Conservation (phyloP, 1,140 invertebrate genomes). For the Drosophila bifasciata region DNA sequence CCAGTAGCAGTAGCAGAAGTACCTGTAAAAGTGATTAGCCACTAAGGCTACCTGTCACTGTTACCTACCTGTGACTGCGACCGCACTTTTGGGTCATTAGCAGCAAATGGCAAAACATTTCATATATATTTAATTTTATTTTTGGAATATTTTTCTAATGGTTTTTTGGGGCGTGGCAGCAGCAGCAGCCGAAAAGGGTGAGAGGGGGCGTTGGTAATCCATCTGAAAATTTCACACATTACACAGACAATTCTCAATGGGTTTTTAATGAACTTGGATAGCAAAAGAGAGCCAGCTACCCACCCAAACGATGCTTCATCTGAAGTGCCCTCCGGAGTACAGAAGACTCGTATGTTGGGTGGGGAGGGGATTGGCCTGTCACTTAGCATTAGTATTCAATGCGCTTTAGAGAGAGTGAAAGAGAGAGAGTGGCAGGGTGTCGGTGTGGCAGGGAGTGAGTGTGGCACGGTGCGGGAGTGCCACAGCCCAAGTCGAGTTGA, state of each 20-base stretch:
- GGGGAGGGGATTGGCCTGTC: conserved; percentile 35
- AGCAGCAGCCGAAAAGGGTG: neutral
- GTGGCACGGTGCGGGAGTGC: no score
- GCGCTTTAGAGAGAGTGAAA: conserved; percentile 21
- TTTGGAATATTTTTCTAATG: conserved; percentile 14
- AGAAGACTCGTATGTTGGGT: neutral
- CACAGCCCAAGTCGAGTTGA: no score
- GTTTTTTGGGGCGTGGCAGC: conserved; percentile 18
- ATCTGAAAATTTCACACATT: conserved; percentile 27
- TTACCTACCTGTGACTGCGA: conserved; percentile 27
- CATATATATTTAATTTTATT: neutral
- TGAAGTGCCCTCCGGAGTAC: neutral
- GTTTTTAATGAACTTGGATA: conserved; percentile 62
- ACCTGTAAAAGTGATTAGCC: conserved; percentile 13
- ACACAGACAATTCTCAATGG: conserved; percentile 27
- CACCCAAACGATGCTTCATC: neutral
- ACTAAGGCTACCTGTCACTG: conserved; percentile 2
- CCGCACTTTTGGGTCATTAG: conserved; percentile 48
- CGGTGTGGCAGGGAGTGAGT: no score
- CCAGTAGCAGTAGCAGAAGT: no score
- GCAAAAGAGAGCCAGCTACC: conserved; percentile 36
- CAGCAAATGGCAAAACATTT: conserved; percentile 16
- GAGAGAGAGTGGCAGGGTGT: no score
- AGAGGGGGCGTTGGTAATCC: conserved; percentile 35
- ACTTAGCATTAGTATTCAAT: conserved; percentile 53